Conservation (phyloP, 2,113 vertebrate species). For the Neofelis nebulosa region DNA sequence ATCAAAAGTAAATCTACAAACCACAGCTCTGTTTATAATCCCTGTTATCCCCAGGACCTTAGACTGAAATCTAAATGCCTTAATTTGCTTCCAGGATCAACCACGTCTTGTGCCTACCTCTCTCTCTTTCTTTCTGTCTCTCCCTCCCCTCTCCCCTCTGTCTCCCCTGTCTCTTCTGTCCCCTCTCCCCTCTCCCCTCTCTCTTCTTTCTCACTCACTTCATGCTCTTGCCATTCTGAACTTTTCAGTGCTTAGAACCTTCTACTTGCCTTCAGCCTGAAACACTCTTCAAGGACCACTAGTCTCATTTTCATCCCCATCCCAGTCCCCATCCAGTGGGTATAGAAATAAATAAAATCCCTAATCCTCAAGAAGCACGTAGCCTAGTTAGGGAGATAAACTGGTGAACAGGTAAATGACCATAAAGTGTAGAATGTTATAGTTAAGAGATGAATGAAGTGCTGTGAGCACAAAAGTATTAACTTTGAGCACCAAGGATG, state of each 20-base stretch:
- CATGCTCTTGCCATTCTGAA: not conserved
- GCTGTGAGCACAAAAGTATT: not conserved
- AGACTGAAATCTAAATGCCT: not conserved
- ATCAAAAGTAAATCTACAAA: not conserved
- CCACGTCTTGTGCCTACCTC: not conserved
- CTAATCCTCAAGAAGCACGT: not conserved
- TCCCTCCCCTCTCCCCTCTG: too few relatives aligned
- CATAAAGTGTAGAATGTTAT: not conserved
- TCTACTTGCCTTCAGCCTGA: not conserved
- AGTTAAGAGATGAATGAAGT: not conserved
- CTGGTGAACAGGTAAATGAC: not conserved
- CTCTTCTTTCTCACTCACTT: not conserved
- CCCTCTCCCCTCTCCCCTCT: too few relatives aligned
- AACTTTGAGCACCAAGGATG: not conserved
- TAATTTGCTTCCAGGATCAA: not conserved
- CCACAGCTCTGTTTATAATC: not conserved
- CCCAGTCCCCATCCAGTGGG: not conserved
- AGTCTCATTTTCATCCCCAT: not conserved
- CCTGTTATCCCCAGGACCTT: not conserved
- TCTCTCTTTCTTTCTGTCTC: not conserved
- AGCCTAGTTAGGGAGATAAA: not conserved
- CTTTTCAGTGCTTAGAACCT: not conserved
- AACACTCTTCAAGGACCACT: not conserved
- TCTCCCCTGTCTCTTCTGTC: too few relatives aligned
- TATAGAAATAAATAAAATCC: not conserved